These are phyloP conservation scores for Cromileptes altivelis DNA, from an alignment of 2,113 vertebrate genomes.

Conservation along the genomic window DNA sequence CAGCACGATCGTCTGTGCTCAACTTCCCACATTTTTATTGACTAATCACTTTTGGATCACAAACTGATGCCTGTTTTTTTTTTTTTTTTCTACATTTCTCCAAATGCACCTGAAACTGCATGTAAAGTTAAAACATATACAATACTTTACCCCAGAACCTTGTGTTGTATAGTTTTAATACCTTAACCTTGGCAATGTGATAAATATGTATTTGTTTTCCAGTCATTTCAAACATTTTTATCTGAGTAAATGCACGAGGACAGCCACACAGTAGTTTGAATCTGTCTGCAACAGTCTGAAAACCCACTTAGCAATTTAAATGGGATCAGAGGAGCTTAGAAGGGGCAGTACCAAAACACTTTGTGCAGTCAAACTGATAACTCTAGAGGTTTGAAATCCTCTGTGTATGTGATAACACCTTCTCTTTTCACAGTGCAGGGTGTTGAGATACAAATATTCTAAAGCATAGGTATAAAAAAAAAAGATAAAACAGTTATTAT, in stretches of 20 bases:
- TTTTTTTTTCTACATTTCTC: background rate
- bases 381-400: constrained; percentile 64
- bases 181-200: background rate
- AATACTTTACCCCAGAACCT: background rate
- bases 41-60: background rate
- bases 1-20: background rate
- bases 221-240: constrained; percentile 35
- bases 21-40: background rate
- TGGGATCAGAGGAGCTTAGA: constrained; percentile 76
- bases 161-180: background rate
- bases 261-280: constrained; percentile 26
- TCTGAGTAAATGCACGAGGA: constrained; percentile 24
- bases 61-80: no score
- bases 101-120: background rate
- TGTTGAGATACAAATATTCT: constrained; percentile 30
- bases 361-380: constrained; percentile 73
- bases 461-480: constrained; percentile 41
- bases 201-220: constrained; percentile 39
- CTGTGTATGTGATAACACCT: constrained; percentile 63
- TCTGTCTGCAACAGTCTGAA: constrained; percentile 52
- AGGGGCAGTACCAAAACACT: constrained; percentile 69
- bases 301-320: constrained; percentile 73
- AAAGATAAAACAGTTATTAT: constrained; percentile 63
- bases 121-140: background rate
- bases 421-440: constrained; percentile 41